These are phyloP conservation scores for Pocillopora meandrina DNA, from an alignment of 92 coral and sea anemone genomes.

Conservation along the genomic window DNA sequence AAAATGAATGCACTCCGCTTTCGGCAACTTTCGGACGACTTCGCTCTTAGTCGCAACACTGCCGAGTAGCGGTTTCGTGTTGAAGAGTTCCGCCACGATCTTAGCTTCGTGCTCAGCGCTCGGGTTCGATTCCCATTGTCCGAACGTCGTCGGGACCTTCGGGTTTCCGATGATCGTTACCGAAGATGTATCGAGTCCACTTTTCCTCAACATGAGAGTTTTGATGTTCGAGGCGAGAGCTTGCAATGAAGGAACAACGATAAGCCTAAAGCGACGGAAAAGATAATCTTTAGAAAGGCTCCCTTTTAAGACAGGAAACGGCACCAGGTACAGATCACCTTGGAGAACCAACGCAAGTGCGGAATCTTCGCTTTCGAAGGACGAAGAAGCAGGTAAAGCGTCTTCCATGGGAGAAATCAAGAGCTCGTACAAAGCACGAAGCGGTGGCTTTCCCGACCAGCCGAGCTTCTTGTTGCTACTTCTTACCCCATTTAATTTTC, in stretches of 20 bases:
- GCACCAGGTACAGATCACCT: slow-evolving; percentile 95
- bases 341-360: slow-evolving; percentile 93
- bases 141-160: slow-evolving; percentile 87
- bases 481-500: slow-evolving; percentile 94
- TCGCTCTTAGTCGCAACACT: slow-evolving; percentile 78
- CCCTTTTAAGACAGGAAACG: slow-evolving; percentile 91
- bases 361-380: slow-evolving; percentile 82
- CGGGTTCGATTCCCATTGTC: slow-evolving; percentile 93
- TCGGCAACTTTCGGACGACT: slow-evolving; percentile 71
- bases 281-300: slow-evolving; percentile 86
- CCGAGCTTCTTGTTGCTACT: slow-evolving; percentile 65
- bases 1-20: slow-evolving; percentile 92
- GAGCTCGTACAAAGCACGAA: slow-evolving; percentile 90
- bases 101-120: slow-evolving; percentile 97
- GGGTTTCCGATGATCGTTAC: slow-evolving; percentile 94
- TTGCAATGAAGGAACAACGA: slow-evolving; percentile 88
- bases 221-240: slow-evolving; percentile 65
- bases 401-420: slow-evolving; percentile 96
- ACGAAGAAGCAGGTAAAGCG: slow-evolving; percentile 74
- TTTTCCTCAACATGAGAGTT: slow-evolving; percentile 31
- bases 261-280: slow-evolving; percentile 81
- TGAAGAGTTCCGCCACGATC: slow-evolving; percentile 92
- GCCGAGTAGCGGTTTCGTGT: slow-evolving; percentile 88
- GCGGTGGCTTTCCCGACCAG: slow-evolving; percentile 83
- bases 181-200: slow-evolving; percentile 61